Base-by-base conservation (phyloP, 2,888 invertebrate genomes). In the Ashinkailepas kermadecensis region DNA sequence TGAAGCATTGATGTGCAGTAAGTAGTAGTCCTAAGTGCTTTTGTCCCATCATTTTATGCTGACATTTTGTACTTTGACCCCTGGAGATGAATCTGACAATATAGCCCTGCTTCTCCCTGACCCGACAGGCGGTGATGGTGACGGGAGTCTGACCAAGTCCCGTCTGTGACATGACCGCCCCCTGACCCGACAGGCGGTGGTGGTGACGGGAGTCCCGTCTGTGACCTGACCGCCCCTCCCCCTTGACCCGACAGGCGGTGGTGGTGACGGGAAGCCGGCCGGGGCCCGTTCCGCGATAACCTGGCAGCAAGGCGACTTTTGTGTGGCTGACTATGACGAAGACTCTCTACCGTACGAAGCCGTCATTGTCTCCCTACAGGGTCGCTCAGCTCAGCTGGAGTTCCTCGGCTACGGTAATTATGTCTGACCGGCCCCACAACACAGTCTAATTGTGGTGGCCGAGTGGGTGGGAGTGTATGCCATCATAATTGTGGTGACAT, bases 301-400 rank as follows among this genome's bases (percentile, higher is more conserved):
- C 83, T 83, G 84, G 84, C 82, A 83, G 10, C 57, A 39, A 21
- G 84, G 84, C 15, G 82, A 82, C 62, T 64, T 78, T 6, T 83
- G 84, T 74, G 81, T 82, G 13, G 78, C 83, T 12, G 23, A 65
- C 64, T 84, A 80, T 80, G 80, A 70, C 12, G 83, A 81, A 56
- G 86, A 86, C 82, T 82, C 80, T 18, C 21, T 82, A 25, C 78
- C 83, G 78, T 86, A 86, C 74, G 86, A 86, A 81, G 85, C 85
- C 57, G 82, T 82, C 21, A 83, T 85, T 18, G 81, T 82, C 56
- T 58, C 82, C 4, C 58, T 85, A 23, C 39, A 82, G 15, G 83
- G 81, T 15, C 80, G 57, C 21, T 85, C 85, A 81, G 25, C 39
- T 15, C 81, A 81, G n/a, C 85, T 86, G 23, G 82, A 84, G n/a